These are phyloP conservation scores for Passerculus sandwichensis DNA, from an alignment of 2,797 vertebrate species.

Conservation along the genomic window DNA sequence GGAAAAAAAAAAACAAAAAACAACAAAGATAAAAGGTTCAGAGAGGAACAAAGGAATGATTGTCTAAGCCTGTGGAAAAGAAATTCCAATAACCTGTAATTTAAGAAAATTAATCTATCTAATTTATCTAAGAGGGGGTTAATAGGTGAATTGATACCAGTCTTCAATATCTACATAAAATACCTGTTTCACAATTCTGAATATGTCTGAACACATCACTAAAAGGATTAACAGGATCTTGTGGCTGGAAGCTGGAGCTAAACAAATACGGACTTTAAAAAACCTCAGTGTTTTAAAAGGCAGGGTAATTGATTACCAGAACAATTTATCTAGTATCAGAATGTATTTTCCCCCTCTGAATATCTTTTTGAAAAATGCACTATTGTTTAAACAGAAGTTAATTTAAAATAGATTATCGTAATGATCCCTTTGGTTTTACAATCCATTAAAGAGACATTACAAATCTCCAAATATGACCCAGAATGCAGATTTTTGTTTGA, in stretches of 20 bases:
- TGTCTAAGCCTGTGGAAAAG: background rate
- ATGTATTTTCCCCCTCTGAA: constrained; percentile 2
- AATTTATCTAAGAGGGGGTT: background rate
- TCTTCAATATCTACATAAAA: background rate
- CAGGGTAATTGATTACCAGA: constrained; percentile 19
- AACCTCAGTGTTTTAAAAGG: background rate
- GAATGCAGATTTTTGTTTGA: constrained; percentile 64
- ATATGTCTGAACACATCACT: background rate
- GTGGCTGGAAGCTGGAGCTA: background rate
- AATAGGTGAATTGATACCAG: background rate
- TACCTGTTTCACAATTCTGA: background rate
- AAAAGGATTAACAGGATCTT: background rate
- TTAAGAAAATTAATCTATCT: background rate
- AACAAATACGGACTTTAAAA: background rate
- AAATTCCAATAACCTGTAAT: background rate
- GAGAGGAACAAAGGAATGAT: background rate
- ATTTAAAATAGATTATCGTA: constrained; percentile 57
- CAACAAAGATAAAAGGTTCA: background rate
- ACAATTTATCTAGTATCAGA: constrained; percentile 1
- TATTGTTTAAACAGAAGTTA: constrained; percentile 53
- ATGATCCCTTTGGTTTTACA: constrained; percentile 51
- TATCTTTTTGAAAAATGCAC: constrained; percentile 21
- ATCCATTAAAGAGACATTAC: constrained; percentile 44
- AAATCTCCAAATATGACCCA: constrained; percentile 56
- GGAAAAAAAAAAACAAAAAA: background rate